Conservation (phyloP, 2,888 invertebrate genomes). For the Drosophila emarginata region DNA sequence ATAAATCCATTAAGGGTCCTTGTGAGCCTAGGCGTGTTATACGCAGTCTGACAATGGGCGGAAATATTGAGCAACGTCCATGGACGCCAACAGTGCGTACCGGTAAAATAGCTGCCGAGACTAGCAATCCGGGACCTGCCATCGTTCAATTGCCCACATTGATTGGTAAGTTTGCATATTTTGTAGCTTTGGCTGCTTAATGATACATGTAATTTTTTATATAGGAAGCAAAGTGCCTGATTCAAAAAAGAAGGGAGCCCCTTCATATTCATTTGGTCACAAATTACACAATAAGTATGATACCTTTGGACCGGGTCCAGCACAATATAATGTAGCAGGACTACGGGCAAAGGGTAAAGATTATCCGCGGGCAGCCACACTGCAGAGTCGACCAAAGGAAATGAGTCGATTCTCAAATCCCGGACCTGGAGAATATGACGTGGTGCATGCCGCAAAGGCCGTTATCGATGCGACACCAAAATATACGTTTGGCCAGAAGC, state of each 20-base stretch:
- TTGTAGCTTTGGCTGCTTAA: background rate
- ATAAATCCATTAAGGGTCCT: conserved; percentile 31
- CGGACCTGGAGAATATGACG: conserved; percentile 95
- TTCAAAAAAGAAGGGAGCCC: conserved; percentile 90
- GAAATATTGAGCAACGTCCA: conserved; percentile 91
- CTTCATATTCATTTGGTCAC: conserved; percentile 92
- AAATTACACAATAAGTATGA: conserved; percentile 84
- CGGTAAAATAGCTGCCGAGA: conserved; percentile 94
- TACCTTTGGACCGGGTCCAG: conserved; percentile 91
- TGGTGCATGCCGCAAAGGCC: conserved; percentile 86
- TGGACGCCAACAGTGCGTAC: conserved; percentile 95
- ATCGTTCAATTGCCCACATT: conserved; percentile 91
- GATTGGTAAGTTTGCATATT: conserved; percentile 85
- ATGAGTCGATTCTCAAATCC: conserved; percentile 85
- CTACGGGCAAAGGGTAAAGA: conserved; percentile 92
- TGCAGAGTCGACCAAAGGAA: conserved; percentile 88
- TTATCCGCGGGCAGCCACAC: conserved; percentile 89
- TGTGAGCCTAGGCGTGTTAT: conserved; percentile 52
- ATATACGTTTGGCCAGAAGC: conserved; percentile 90
- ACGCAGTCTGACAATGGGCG: conserved; percentile 78
- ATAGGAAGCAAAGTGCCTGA: conserved; percentile 90
- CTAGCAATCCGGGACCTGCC: conserved; percentile 93
- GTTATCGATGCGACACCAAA: conserved; percentile 84
- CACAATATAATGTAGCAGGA: conserved; percentile 94
- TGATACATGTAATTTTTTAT: background rate